phyloP scores from a whole-genome alignment of 2,888 invertebrate species.

The Xylocampa areola region DNA sequence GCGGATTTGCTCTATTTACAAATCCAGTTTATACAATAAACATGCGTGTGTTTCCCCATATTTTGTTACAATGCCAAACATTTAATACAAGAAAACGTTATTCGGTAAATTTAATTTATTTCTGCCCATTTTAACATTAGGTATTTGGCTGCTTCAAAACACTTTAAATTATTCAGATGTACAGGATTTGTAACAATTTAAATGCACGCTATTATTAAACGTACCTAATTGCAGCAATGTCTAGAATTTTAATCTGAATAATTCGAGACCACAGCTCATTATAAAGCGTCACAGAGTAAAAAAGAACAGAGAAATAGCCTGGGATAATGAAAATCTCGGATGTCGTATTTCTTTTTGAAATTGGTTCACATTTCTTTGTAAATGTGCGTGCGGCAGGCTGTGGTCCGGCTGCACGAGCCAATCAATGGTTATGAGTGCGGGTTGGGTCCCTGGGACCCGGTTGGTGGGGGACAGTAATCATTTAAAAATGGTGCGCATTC shows the following conservation, averaged over 20 bases:
- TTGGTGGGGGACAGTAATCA: conserved; percentile 72
- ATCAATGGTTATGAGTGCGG: conserved; percentile 82
- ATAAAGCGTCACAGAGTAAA: conserved; percentile 65
- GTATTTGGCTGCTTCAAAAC: conserved; percentile 34
- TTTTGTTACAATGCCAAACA: conserved; percentile 28
- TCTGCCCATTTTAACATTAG: conserved; percentile 15
- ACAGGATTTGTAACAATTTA: conserved; percentile 31
- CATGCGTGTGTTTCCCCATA: conserved; percentile 23
- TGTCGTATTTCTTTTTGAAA: conserved; percentile 82
- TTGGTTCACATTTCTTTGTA: conserved; percentile 82
- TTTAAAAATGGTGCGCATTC: conserved; percentile 83
- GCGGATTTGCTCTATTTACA: conserved; percentile 40
- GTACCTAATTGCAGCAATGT: conserved; percentile 41
- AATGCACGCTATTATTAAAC: conserved; percentile 42
- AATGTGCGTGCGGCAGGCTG: conserved; percentile 76
- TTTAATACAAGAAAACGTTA: conserved; percentile 28
- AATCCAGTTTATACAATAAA: conserved; percentile 16
- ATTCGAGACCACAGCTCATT: conserved; percentile 61
- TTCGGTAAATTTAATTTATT: conserved; percentile 32
- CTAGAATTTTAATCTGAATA: conserved; percentile 63
- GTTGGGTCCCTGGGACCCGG: conserved; percentile 47
- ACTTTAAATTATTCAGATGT: conserved; percentile 37
- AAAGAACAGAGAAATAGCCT: conserved; percentile 63
- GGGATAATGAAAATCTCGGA: conserved; percentile 81
- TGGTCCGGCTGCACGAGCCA: conserved; percentile 76